Evolutionary conservation across 2,797 vertebrate species (phyloP), one percentile per base, ranked within the genome.

Genomic region (Taeniopygia guttata): DNA sequence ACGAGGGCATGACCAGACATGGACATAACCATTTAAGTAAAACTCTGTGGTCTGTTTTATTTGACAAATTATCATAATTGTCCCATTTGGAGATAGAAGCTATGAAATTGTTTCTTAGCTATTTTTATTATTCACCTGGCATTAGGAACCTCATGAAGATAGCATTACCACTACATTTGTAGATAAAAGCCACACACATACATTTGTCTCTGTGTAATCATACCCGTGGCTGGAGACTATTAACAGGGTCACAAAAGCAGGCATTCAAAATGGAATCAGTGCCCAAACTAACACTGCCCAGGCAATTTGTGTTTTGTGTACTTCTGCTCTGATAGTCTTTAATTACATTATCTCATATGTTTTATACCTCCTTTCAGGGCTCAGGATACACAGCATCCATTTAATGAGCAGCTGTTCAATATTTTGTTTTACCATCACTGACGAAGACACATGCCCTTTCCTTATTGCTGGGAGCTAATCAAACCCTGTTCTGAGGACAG

Each of bases 401-500:
- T 87, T 91, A 92, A 87, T 45, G 52, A 95, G 34, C 79, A 95
- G 79, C 82, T 93, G 60, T 42, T 95, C 93, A 85, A 51, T 77
- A 74, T 67, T 93, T 83, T 85, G 56, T 63, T 93, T 82, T 77
- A 30, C 26, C 52, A 32, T 52, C 58, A 22, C 52, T 94, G 64
- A 69, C 0, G 2, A 93, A 87, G 79, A 52, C 58, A 54, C 52
- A 77, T 67, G 36, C 54, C 11, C 45, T 86, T 95, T 80, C 62
- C 85, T 84, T 88, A 34, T 75, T 85, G 20, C 38, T 60, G 42
- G 52, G 42, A 93, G 66, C 34, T 80, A 68, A 89, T 82, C 82
- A 94, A 83, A 77, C 34, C 32, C 40, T 27, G 40, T 55, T 93
- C 76, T 68, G 56, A 74, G 74, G 76, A 80, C 29, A 81, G 38